Base-by-base conservation (phyloP, 2,888 invertebrate species). In the Nezara viridula region DNA sequence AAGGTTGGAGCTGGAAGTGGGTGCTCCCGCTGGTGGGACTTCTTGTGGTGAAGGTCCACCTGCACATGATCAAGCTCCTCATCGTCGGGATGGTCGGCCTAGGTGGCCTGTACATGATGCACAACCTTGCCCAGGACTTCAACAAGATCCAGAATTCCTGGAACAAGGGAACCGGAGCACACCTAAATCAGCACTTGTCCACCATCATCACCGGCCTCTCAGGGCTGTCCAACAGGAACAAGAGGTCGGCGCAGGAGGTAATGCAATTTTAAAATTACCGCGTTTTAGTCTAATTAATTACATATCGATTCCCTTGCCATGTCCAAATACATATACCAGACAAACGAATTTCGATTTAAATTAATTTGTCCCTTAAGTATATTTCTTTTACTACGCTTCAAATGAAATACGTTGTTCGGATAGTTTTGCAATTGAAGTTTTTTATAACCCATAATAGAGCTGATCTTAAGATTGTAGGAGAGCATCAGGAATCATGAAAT, bases 31-130 rank as follows among this genome's bases (percentile, higher is more conserved):
- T 90, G 40, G 24, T 88, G 4, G 90, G 32, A 0, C 77, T 90
- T 5, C 89, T 89, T 4, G 40, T 90, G 40, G 90, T 87, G 37
- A 89, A 90, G 81, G 90, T 89, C 3, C 93, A 93, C 73, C 91
- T 93, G 50, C 93, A 93, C 91, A 92, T 93, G 90, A 92, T 94
- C 60, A 92, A 92, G 90, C 89, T 94, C 60, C 92, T 93, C 21
- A 90, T 94, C 60, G 91, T 94, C 89, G 93, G 93, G 16, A 92
- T 92, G 21, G 91, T 93, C 89, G 94, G 94, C 24, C 91, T 94
- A 88, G 93, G 92, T 24, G 94, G 94, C 21, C 91, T 94, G 90
- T 94, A 93, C 93, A 92, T 94, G 93, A 91, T 94, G 55, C 93
- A 94, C 92, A 92, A 92, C 73, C 91, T 94, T 66, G 93, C 93